phyloP scores from a whole-genome alignment of 2,888 invertebrate genomes.

The Nomada lathburiana region DNA sequence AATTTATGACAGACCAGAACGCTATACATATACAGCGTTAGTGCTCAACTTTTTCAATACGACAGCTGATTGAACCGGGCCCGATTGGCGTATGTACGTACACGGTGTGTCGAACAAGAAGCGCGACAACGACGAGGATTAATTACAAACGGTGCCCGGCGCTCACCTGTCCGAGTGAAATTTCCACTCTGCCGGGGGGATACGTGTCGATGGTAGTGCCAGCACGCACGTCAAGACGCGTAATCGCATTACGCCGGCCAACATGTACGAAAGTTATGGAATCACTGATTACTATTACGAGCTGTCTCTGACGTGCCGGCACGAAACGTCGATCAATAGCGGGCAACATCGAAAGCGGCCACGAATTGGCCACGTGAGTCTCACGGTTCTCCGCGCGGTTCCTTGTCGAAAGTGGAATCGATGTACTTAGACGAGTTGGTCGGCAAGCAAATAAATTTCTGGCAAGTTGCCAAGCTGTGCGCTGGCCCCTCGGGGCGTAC shows the following conservation, averaged over 20 bases:
- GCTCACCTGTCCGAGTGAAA: constrained; percentile 12
- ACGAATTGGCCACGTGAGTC: constrained; percentile 63
- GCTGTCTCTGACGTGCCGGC: not conserved
- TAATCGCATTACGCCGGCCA: constrained; percentile 40
- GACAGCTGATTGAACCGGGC: too few species aligned
- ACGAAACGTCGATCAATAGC: constrained; percentile 58
- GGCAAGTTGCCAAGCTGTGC: constrained; percentile 68
- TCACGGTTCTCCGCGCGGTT: constrained; percentile 56
- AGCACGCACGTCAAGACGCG: constrained; percentile 20
- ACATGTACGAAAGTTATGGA: constrained; percentile 44
- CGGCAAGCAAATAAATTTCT: constrained; percentile 73
- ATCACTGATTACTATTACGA: constrained; percentile 38
- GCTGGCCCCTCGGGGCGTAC: constrained; percentile 46
- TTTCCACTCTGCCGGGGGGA: constrained; percentile 30
- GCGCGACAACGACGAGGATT: too few species aligned
- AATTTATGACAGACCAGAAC: too few species aligned
- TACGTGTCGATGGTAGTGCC: constrained; percentile 27
- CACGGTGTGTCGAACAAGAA: too few species aligned
- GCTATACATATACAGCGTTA: too few species aligned
- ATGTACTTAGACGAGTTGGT: constrained; percentile 68
- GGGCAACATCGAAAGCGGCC: constrained; percentile 59
- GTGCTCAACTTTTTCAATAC: too few species aligned
- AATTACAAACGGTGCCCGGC: not conserved
- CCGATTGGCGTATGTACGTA: too few species aligned
- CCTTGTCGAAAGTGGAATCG: constrained; percentile 62